These are phyloP conservation scores for Eulimnadia texana DNA, from an alignment of 1,140 invertebrate genomes.

Conservation along the genomic window DNA sequence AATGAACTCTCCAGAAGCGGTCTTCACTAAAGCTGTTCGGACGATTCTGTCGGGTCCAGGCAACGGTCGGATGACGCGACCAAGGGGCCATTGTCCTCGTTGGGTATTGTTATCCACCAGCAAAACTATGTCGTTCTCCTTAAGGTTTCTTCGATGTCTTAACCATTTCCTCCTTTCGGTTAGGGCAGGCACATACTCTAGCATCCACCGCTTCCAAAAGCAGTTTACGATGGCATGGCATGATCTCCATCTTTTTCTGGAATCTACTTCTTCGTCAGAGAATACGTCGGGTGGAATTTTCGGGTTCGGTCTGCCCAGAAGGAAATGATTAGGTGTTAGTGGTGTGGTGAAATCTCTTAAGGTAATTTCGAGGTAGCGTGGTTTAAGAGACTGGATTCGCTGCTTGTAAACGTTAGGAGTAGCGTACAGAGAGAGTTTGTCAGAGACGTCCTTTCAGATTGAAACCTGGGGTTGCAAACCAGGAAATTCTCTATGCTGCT, in stretches of 20 bases:
- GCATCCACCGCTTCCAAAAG: slow-evolving; percentile 17
- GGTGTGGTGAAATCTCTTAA: too few relatives aligned
- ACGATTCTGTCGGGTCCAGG: neutral
- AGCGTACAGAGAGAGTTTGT: too few relatives aligned
- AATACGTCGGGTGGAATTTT: neutral
- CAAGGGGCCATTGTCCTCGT: neutral
- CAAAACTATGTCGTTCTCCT: neutral
- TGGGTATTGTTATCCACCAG: neutral
- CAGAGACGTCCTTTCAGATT: too few relatives aligned
- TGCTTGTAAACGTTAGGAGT: too few relatives aligned
- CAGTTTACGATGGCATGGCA: slow-evolving; percentile 1
- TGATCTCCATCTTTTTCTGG: slow-evolving; percentile 4
- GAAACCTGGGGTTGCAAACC: too few relatives aligned
- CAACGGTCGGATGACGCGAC: neutral
- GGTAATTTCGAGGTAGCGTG: too few relatives aligned
- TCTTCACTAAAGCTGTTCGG: neutral
- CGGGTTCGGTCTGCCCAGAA: slow-evolving; percentile 3
- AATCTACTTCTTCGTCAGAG: neutral
- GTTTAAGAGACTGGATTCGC: too few relatives aligned
- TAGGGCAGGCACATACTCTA: slow-evolving; percentile 12
- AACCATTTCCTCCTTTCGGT: slow-evolving; percentile 12
- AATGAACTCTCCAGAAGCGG: neutral
- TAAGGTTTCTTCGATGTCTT: neutral
- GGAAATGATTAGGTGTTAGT: slow-evolving; percentile 9
- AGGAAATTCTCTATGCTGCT: too few relatives aligned